Evolutionary conservation across 2,888 invertebrate species (phyloP), one percentile per base, ranked within the genome.

Genomic region (Desoria tigrina): DNA sequence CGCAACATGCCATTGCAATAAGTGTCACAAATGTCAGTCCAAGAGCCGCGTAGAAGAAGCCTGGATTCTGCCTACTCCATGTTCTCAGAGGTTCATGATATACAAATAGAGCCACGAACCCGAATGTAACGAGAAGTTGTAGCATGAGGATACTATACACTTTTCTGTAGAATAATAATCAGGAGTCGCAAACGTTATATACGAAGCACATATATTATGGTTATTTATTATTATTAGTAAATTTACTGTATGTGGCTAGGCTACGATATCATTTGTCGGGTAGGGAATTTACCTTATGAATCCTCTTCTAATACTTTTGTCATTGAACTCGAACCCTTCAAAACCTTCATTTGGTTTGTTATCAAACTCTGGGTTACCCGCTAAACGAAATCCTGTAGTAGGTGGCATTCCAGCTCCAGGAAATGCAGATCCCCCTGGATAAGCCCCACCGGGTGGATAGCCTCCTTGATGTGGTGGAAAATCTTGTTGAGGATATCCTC

Each of bases 131-230:
- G 11, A 87, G 77, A 63, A 97, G 83, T 81, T 97, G 96, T 26
- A 86, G 83, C 88, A 89, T 87, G 74, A 94, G 81, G 77, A 94
- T 92, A 39, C 87, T 83, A 80, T 93, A 94, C 53, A 93, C 93
- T 79, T 87, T 87, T 79, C 90, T 92, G 81, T 18, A 16, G 26
- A 50, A 4, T 56, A 37, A 39, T 14, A 32, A 32, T 32, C 11
- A 32, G 32, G n/a, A n/a, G n/a, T n/a, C n/a, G n/a, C n/a, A n/a
- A n/a, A n/a, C n/a, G n/a, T n/a, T n/a, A n/a, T n/a, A n/a, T n/a
- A n/a, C n/a, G n/a, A n/a, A n/a, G n/a, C n/a, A n/a, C n/a, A n/a
- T n/a, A n/a, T n/a, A n/a, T n/a, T n/a, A n/a, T n/a, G n/a, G n/a
- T n/a, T n/a, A n/a, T n/a, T n/a, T n/a, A n/a, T n/a, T n/a, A n/a